Percentiles rank a stretch among this genome's conserved stretches.
Conservation (phyloP, 2,888 invertebrate species). For the Stenodera caucasica region DNA sequence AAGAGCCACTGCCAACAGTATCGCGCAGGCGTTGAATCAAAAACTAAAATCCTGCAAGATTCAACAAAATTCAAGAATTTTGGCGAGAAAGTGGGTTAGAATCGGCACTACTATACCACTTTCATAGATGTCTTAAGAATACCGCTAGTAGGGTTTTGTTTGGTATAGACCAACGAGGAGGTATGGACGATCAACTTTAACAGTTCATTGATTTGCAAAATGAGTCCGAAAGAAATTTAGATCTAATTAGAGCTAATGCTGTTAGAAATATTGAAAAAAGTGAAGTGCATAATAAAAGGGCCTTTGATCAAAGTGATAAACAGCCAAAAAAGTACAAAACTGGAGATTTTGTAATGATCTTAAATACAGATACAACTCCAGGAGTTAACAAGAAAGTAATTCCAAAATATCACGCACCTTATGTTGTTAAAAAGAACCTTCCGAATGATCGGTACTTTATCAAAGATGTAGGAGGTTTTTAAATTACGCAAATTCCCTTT, state of each 20-base stretch:
- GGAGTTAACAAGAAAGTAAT: constrained; percentile 32
- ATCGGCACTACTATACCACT: too few relatives aligned
- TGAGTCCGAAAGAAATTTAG: constrained; percentile 25
- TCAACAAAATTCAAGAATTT: too few relatives aligned
- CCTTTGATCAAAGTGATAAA: constrained; percentile 38
- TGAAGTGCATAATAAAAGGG: constrained; percentile 33
- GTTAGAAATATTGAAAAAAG: constrained; percentile 25
- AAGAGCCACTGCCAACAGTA: too few relatives aligned
- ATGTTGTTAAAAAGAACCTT: constrained; percentile 19
- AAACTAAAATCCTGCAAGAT: too few relatives aligned
- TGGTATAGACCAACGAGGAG: constrained; percentile 35
- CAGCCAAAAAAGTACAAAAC: constrained; percentile 20
- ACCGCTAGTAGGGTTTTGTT: constrained; percentile 25
- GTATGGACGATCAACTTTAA: constrained; percentile 26
- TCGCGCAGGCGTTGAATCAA: too few relatives aligned
- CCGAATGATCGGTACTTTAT: constrained; percentile 29
- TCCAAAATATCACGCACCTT: constrained; percentile 31
- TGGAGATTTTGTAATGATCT: constrained; percentile 33
- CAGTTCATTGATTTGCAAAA: not conserved
- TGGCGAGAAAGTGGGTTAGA: too few relatives aligned
- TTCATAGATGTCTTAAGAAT: constrained; percentile 18
- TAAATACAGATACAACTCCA: constrained; percentile 30
- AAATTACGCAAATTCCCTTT: constrained; percentile 24
- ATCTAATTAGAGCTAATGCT: constrained; percentile 21
- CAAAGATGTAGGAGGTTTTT: constrained; percentile 29